Percentiles rank a stretch among this genome's conserved stretches.
phyloP scores from a whole-genome alignment of 2,888 invertebrate genomes.

The Melieria picta region DNA sequence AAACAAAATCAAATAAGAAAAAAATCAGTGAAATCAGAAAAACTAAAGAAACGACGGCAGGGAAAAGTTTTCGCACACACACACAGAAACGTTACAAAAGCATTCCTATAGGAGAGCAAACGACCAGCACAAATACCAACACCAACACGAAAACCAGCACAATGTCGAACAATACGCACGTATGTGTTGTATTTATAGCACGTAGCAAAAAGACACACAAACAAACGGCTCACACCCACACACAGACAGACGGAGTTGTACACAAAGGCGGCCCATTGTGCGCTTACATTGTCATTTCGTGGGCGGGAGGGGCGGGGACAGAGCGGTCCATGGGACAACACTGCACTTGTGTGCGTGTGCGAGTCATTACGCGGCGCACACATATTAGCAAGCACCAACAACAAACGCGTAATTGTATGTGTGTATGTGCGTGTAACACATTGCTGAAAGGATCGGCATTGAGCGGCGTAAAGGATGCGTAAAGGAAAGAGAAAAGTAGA shows the following conservation, averaged over 20 bases:
- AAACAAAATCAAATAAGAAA: background rate
- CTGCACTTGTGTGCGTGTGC: background rate
- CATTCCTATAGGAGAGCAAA: no score
- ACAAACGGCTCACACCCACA: background rate
- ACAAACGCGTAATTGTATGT: no score
- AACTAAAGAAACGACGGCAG: background rate
- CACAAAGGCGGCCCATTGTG: no score
- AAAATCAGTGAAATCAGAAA: background rate
- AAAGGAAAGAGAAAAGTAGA: background rate
- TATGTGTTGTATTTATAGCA: background rate
- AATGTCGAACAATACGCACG: background rate
- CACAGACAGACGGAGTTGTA: no score
- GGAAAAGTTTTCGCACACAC: background rate
- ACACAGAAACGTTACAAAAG: background rate
- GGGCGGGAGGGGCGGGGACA: background rate
- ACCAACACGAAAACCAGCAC: background rate
- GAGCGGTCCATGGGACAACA: background rate
- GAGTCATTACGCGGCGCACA: background rate
- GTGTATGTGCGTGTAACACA: background rate
- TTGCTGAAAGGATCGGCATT: background rate
- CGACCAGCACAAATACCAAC: background rate
- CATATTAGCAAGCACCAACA: no score
- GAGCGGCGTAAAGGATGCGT: background rate
- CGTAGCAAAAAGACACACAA: background rate
- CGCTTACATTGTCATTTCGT: background rate